A percentile compares a stretch with the other conserved stretches of the same genome.
Conservation (phyloP, 1,140 invertebrate genomes). For the Oppia nitens region DNA sequence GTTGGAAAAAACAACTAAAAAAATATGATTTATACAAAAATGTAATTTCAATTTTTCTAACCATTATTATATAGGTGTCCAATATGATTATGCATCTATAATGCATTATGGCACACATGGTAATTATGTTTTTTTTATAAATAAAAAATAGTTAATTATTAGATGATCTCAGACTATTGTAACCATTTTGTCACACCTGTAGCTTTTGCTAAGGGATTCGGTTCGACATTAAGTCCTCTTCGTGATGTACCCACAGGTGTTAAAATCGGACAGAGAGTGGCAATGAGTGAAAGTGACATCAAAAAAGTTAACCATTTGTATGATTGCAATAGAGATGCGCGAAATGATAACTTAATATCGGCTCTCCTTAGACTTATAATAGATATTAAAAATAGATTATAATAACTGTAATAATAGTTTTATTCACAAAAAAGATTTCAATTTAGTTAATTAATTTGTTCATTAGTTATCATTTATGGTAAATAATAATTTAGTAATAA, state of each 20-base stretch:
- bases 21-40: constrained; percentile 28
- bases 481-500: not conserved
- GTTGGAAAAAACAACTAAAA: constrained; percentile 25
- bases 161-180: no score
- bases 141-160: no score
- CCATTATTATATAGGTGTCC: not conserved
- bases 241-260: not conserved
- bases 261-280: constrained; percentile 31
- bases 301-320: constrained; percentile 35
- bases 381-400: not conserved
- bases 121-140: no score
- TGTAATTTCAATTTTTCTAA: constrained; percentile 25
- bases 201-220: not conserved
- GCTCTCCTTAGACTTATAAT: not conserved
- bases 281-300: constrained; percentile 32
- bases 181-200: no score
- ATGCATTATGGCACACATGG: constrained; percentile 18
- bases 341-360: not conserved
- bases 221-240: not conserved
- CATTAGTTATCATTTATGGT: not conserved
- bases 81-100: constrained; percentile 17
- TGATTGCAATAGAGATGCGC: constrained; percentile 22
- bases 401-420: not conserved
- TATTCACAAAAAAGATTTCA: not conserved
- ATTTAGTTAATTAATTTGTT: not conserved